Evolutionary conservation across 2,113 vertebrate genomes (phyloP), one percentile per base, ranked within the genome.

Genomic region (Hydrochoerus hydrochaeris): DNA sequence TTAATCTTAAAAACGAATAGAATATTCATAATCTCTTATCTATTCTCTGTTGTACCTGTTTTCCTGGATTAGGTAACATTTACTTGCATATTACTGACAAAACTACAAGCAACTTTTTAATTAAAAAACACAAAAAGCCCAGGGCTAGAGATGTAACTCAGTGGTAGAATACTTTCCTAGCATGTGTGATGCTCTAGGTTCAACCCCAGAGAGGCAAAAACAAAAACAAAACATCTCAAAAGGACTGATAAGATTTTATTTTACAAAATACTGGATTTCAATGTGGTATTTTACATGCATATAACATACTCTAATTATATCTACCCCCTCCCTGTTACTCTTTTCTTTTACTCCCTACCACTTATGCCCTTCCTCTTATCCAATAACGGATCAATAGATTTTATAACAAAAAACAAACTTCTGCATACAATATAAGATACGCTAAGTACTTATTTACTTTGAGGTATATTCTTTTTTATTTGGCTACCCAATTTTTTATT

Each of bases 1-100:
- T 87, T 89, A 77, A 83, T 86, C 19, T 73, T 77, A 86, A 69
- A 85, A 81, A 82, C 57, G 26, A 88, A 46, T 0, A 67, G 3
- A 60, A 35, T 41, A 92, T 88, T 83, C 17, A 67, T 54, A 88
- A 96, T 49, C 3, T 85, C 24, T 80, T 49, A n/a, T 2, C 32
- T 85, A 6, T 84, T 93, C 92, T 46, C 46, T 92, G 26, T 41
- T 49, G 3, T 6, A 75, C 30, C 17, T 75, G 22, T 73, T 94
- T 90, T 90, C 71, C 90, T 92, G 87, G 49, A 73, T 65, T 88
- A 94, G 54, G 13, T 77, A 78, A 57, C 22, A 58, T 67, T 90
- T 85, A 46, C 32, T 92, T 77, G 58, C 49, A 80, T 6, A 58
- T 63, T 46, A 95, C 26, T 54, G 35, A 80, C 17, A 91, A 95